Percentiles rank a stretch among this genome's conserved stretches.
Conservation (phyloP, 2,113 vertebrate species). For the Entomyzon cyanotis region DNA sequence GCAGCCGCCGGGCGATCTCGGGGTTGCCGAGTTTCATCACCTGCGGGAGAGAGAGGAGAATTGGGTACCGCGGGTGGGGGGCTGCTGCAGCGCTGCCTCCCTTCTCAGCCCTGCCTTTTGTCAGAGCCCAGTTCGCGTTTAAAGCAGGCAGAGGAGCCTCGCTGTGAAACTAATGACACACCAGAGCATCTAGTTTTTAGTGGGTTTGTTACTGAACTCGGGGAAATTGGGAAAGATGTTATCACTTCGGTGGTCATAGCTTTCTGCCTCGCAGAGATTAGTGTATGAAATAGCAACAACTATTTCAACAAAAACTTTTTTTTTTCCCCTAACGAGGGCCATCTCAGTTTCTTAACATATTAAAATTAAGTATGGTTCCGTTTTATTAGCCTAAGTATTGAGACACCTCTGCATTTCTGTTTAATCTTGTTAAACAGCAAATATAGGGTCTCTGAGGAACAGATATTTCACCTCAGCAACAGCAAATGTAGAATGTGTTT, state of each 20-base stretch:
- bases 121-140: not conserved
- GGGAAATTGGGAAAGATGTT: not conserved
- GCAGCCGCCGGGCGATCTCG: constrained; percentile 76
- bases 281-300: not conserved
- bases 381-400: not conserved
- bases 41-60: constrained; percentile 61
- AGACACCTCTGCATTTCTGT: not conserved
- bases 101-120: not conserved
- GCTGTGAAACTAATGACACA: not conserved
- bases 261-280: not conserved
- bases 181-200: not conserved
- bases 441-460: not conserved
- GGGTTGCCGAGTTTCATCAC: constrained; percentile 86
- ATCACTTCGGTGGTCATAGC: not conserved
- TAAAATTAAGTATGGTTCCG: not conserved
- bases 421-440: constrained; percentile 9
- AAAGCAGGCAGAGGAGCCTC: not conserved
- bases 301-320: not conserved
- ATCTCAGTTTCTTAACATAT: not conserved
- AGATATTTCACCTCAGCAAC: constrained; percentile 42
- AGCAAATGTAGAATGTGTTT: constrained; percentile 36
- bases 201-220: not conserved
- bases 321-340: not conserved
- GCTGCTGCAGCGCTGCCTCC: not conserved
- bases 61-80: not conserved